Evolutionary conservation across 2,797 vertebrate genomes (phyloP), one percentile per base, ranked within the genome.

Genomic region (Perdix hodgsoniae): DNA sequence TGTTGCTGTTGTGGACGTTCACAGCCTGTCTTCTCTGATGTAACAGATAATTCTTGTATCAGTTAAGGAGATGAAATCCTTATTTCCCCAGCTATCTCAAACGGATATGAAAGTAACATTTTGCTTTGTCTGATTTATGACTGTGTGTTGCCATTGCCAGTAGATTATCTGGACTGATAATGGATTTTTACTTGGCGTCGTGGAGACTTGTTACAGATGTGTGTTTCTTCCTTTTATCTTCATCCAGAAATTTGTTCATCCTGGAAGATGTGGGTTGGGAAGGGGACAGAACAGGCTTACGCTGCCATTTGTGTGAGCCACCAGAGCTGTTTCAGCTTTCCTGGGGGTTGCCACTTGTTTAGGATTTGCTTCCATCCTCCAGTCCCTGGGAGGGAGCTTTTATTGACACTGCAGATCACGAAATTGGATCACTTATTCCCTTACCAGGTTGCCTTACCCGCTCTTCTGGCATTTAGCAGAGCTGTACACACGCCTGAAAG

Each of bases 11-110:
- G 82, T 82, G 91, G 94, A 77, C 86, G 16, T 75, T 69, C 79
- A 35, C 50, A 78, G 78, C 59, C 18, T 2, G 4, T 63, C 37
- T 65, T 71, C 93, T 40, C 79, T 83, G 76, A 50, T 27, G 59
- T 33, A 80, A 39, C n/a, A 39, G 93, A 71, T 92, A n/a, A 83
- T 90, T 92, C 65, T 33, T 40, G 56, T 81, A 90, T 80, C 92
- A 83, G 79, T 83, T 70, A 91, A 77, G 42, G 90, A 63, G 91
- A 79, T 69, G 88, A 85, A 92, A 84, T 70, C 81, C 92, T 86
- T 33, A 85, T 93, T 94, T 92, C 94, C 86, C 88, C 21, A n/a
- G 93, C 50, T 84, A 66, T 89, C 93, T 80, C 86, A 8, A 6
- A 72, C 65, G 65, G 92, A 72, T 85, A 74, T 49, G 86, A 80